Conservation (phyloP, 2,888 invertebrate genomes). For the Caenorhabditis auriculariae region DNA sequence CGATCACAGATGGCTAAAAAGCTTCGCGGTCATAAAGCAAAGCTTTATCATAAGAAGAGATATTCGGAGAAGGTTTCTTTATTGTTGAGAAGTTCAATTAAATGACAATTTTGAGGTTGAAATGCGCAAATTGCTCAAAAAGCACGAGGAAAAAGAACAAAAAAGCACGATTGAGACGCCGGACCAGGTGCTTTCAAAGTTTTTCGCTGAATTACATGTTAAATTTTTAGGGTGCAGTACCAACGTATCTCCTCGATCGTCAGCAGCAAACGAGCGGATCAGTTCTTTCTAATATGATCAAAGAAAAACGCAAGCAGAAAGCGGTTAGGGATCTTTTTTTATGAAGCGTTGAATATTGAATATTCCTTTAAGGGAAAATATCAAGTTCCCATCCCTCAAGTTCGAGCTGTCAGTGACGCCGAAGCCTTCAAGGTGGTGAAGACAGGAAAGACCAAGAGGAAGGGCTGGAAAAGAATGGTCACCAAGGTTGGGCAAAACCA, state of each 20-base stretch:
- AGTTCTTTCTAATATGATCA: conserved; percentile 96
- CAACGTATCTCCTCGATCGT: conserved; percentile 94
- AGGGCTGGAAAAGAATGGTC: conserved; percentile 99
- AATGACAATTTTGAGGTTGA: conserved; percentile 38
- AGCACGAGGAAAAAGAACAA: conserved; percentile 91
- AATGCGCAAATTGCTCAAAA: conserved; percentile 73
- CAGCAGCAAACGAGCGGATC: conserved; percentile 91
- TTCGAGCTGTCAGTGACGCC: conserved; percentile 89
- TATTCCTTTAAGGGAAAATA: conserved; percentile 78
- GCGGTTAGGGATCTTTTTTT: conserved; percentile 69
- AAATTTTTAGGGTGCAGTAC: conserved; percentile 76
- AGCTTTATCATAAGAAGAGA: conserved; percentile 92
- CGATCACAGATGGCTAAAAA: conserved; percentile 86
- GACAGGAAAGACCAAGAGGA: conserved; percentile 67
- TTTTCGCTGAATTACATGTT: background rate
- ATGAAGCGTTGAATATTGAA: background rate
- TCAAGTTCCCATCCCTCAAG: conserved; percentile 99
- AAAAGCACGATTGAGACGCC: conserved; percentile 73
- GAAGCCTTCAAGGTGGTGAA: conserved; percentile 81
- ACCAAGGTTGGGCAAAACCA: conserved; percentile 82
- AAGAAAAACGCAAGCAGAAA: conserved; percentile 98
- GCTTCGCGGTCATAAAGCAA: conserved; percentile 92
- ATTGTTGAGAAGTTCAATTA: background rate
- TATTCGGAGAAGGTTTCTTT: conserved; percentile 92
- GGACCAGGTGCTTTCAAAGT: conserved; percentile 19